These are phyloP conservation scores for Falco punctatus DNA, from an alignment of 2,113 vertebrate genomes.

Conservation along the genomic window DNA sequence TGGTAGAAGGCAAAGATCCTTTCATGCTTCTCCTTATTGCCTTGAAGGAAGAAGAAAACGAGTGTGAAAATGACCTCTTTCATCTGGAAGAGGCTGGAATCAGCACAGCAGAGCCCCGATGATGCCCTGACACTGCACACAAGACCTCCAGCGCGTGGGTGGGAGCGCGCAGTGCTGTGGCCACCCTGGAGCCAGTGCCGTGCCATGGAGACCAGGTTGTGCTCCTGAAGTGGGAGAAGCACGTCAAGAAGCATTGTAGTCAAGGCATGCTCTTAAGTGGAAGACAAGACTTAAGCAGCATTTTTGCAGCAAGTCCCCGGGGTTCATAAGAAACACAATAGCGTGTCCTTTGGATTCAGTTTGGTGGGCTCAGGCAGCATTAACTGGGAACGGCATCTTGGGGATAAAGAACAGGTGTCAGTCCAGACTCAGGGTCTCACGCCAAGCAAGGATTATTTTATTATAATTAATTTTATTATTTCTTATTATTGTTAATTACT, in stretches of 20 bases:
- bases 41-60: background rate
- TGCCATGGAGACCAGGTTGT: fast-evolving
- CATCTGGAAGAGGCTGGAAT: background rate
- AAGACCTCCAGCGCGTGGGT: too few relatives aligned
- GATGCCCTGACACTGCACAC: background rate
- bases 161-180: fast-evolving
- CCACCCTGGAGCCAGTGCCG: background rate
- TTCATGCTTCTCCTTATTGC: background rate
- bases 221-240: background rate
- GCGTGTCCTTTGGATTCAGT: background rate
- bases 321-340: background rate
- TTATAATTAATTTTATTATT: conserved; percentile 64
- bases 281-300: background rate
- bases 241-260: background rate
- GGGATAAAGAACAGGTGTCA: conserved; percentile 45
- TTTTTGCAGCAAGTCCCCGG: background rate
- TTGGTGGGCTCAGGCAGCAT: conserved; percentile 43
- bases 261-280: background rate
- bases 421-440: conserved; percentile 12
- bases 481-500: conserved; percentile 40
- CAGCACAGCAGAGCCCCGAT: background rate
- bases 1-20: background rate
- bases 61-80: background rate
- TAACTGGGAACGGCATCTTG: background rate
- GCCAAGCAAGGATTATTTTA: conserved; percentile 22